phyloP scores from a whole-genome alignment of 2,113 vertebrate genomes.

The Arenaria interpres region DNA sequence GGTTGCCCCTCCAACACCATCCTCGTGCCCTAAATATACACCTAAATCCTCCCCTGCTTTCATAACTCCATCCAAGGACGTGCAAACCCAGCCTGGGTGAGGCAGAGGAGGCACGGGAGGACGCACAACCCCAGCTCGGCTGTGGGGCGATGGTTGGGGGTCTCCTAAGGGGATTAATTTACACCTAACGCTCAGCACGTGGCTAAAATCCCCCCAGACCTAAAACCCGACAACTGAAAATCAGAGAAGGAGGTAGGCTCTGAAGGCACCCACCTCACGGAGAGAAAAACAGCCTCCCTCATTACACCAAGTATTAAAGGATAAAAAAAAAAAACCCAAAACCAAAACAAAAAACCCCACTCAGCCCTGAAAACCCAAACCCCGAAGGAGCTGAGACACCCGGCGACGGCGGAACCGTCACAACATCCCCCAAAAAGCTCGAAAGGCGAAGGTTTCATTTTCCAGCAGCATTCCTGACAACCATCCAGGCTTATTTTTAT shows the following conservation, averaged over 20 bases:
- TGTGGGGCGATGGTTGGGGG: not conserved
- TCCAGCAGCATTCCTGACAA: not conserved
- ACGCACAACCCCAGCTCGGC: not conserved
- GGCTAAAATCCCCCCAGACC: not conserved
- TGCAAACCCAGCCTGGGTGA: not conserved
- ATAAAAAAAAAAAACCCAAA: not conserved
- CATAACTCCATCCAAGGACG: not conserved
- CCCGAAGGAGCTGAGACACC: not conserved
- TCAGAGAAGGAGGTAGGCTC: not conserved
- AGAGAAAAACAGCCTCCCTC: not conserved
- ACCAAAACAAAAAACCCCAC: too few species aligned
- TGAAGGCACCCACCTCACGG: not conserved
- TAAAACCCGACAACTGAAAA: not conserved
- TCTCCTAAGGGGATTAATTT: not conserved
- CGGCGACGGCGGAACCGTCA: not conserved
- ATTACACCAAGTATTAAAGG: not conserved
- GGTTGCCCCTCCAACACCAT: not conserved
- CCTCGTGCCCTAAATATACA: accelerated
- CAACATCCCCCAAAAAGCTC: not conserved
- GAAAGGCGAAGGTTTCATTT: not conserved
- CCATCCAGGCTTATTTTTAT: not conserved
- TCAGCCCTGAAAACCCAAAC: not conserved
- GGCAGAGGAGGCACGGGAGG: not conserved
- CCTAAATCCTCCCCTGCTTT: not conserved
- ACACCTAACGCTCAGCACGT: not conserved